These are phyloP conservation scores for Pangasius macronema DNA, from an alignment of 2,797 vertebrate genomes.

Conservation along the genomic window DNA sequence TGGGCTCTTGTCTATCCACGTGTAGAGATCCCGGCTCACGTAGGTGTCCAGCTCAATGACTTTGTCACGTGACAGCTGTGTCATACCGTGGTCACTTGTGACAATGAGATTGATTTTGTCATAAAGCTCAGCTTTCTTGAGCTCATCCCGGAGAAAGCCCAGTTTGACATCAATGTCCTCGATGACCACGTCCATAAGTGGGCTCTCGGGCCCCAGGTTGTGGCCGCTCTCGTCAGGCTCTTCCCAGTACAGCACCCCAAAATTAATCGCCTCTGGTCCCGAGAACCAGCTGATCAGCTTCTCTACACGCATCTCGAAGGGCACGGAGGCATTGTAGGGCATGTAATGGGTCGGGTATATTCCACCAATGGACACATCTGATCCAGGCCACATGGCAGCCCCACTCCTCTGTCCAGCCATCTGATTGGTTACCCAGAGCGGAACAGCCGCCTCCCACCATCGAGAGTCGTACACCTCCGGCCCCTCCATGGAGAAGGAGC, in stretches of 20 bases:
- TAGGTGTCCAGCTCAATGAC: conserved; percentile 87
- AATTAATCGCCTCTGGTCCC: conserved; percentile 79
- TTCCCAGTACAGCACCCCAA: conserved; percentile 92
- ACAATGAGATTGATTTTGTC: conserved; percentile 83
- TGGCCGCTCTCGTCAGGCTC: conserved; percentile 88
- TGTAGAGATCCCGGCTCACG: conserved; percentile 80
- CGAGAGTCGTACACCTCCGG: conserved; percentile 78
- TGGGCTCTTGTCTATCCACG: conserved; percentile 85
- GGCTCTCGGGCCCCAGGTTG: conserved; percentile 81
- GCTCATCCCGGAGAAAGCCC: conserved; percentile 81
- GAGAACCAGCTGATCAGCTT: conserved; percentile 86
- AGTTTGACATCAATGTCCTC: conserved; percentile 83
- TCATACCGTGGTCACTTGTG: conserved; percentile 94
- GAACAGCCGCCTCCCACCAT: conserved; percentile 90
- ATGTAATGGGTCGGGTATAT: conserved; percentile 78
- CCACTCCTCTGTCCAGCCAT: conserved; percentile 80
- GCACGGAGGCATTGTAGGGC: conserved; percentile 80
- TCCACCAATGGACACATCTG: conserved; percentile 85
- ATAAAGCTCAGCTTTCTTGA: conserved; percentile 81
- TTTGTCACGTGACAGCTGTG: conserved; percentile 80
- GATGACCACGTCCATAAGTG: conserved; percentile 80
- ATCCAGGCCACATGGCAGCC: conserved; percentile 92
- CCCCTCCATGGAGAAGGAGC: conserved; percentile 84
- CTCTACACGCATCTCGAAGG: conserved; percentile 83
- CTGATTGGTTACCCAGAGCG: conserved; percentile 89